Conservation (phyloP, 2,113 vertebrate species). For the Bungarus multicinctus region DNA sequence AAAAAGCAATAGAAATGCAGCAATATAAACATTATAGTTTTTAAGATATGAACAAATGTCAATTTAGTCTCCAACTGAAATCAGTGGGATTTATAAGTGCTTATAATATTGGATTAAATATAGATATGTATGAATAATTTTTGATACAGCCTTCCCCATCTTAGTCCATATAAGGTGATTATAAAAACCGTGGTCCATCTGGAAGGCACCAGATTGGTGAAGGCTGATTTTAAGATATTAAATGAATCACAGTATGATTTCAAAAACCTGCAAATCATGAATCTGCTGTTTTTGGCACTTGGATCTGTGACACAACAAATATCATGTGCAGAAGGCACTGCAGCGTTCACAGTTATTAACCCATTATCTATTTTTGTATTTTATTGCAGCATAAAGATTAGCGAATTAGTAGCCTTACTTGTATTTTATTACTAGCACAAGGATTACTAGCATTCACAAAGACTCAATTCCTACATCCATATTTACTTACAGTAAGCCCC, state of each 20-base stretch:
- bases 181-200: background rate
- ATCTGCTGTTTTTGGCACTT: background rate
- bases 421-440: background rate
- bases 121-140: background rate
- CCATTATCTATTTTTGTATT: background rate
- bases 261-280: background rate
- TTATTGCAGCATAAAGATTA: background rate
- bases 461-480: background rate
- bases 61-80: background rate
- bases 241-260: background rate
- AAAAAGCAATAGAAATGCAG: background rate
- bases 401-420: background rate
- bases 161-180: background rate
- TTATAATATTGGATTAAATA: background rate
- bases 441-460: background rate
- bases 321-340: background rate
- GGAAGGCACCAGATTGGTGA: background rate
- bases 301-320: background rate
- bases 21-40: background rate
- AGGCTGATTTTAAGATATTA: background rate
- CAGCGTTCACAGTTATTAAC: background rate
- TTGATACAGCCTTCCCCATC: background rate
- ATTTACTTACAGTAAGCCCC: background rate
- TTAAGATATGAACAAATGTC: background rate
- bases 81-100: background rate